phyloP scores from a whole-genome alignment of 1,140 invertebrate genomes.

The Phymastichus coffea region DNA sequence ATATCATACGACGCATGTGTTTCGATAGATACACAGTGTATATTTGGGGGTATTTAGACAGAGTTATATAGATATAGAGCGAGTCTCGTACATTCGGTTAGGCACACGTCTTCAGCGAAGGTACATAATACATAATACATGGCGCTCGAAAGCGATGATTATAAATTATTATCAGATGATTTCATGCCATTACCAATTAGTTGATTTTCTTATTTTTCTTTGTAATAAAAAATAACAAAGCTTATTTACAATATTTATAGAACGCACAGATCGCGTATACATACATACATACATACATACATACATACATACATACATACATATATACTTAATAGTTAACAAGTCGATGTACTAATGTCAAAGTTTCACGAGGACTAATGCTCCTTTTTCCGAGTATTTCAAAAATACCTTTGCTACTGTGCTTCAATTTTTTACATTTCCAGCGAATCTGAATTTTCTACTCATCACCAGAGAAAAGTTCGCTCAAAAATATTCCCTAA shows the following conservation, averaged over 20 bases:
- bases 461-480: too few species aligned
- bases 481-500: conserved; percentile 1
- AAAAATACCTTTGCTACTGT: neutral
- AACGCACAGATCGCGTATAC: neutral
- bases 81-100: too few species aligned
- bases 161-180: too few species aligned
- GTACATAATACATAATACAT: too few species aligned
- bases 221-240: neutral
- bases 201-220: conserved; percentile 6
- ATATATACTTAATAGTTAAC: neutral
- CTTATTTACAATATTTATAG: conserved; percentile 8
- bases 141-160: too few species aligned
- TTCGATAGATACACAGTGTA: too few species aligned
- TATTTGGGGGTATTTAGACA: too few species aligned
- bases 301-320: neutral
- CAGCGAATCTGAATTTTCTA: neutral
- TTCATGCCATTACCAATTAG: neutral
- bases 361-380: conserved; percentile 5
- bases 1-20: too few species aligned
- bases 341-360: neutral
- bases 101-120: conserved; percentile 18
- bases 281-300: too few species aligned
- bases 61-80: neutral
- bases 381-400: neutral
- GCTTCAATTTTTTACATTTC: neutral